Percentiles rank a stretch among this genome's conserved stretches.
Evolutionary conservation across 2,888 invertebrate species (phyloP).

Genomic region (Ormyrus labotus): DNA sequence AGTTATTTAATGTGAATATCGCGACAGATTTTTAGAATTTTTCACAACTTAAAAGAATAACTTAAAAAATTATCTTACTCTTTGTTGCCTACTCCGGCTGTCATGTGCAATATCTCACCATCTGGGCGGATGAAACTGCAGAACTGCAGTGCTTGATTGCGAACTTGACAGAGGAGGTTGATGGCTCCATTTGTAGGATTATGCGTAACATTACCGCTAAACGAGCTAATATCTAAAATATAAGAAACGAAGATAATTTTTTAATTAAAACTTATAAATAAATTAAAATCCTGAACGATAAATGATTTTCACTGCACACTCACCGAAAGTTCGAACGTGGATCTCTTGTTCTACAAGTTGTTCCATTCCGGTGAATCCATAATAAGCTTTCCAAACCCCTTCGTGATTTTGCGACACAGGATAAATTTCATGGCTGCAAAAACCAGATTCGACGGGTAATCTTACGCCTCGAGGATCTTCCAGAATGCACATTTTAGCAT

Average conservation of each 20-base stretch:
- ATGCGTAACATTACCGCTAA: slow-evolving; percentile 57
- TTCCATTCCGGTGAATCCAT: slow-evolving; percentile 57
- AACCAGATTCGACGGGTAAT: slow-evolving; percentile 53
- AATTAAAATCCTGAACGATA: too few relatives aligned
- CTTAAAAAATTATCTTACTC: slow-evolving; percentile 59
- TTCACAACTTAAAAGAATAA: slow-evolving; percentile 61
- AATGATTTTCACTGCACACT: slow-evolving; percentile 2
- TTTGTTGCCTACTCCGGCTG: slow-evolving; percentile 62
- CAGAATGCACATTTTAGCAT: slow-evolving; percentile 60
- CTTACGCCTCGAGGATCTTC: slow-evolving; percentile 62
- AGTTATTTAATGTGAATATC: background rate
- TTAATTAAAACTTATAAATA: slow-evolving; percentile 10
- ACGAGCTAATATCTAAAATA: slow-evolving; percentile 54
- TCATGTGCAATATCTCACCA: slow-evolving; percentile 60
- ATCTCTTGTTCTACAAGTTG: slow-evolving; percentile 53
- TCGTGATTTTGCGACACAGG: slow-evolving; percentile 62
- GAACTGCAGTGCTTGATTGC: slow-evolving; percentile 37
- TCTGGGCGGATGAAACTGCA: slow-evolving; percentile 67
- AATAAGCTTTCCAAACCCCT: slow-evolving; percentile 66
- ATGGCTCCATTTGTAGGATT: slow-evolving; percentile 54
- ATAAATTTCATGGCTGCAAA: slow-evolving; percentile 60
- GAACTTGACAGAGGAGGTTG: slow-evolving; percentile 61
- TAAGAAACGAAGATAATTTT: background rate
- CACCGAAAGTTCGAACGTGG: slow-evolving; percentile 63
- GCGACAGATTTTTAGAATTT: too few relatives aligned